Base-by-base conservation (phyloP, 1,140 invertebrate species). In the Diuraphis noxia region DNA sequence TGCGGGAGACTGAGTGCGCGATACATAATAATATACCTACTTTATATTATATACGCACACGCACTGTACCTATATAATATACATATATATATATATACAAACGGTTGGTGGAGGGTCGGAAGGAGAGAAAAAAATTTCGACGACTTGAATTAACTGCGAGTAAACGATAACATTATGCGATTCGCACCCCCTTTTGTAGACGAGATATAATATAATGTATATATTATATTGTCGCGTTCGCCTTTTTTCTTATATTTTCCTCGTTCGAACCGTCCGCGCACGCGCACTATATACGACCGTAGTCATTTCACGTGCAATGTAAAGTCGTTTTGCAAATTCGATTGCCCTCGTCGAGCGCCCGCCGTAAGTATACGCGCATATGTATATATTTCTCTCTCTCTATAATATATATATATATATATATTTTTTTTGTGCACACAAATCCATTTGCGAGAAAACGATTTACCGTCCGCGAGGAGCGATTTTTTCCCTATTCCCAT, bases 101-200 rank as follows among this genome's bases (percentile, higher is more conserved):
- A 38, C 6, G 34, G 19, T 1, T 13, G n/a, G 46, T 9, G 46
- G 40, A 30, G 52, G 87, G 87, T 13, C 10, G 34, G 38, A 19
- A 56, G 30, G 40, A 88, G 2, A 30, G 38, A 40, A 89, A 63
- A 89, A 87, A 49, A 49, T 72, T 56, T 88, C 49, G 25, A 88
- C 46, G 56, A 89, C 56, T 77, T 77, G 87, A 89, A 89, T 89
- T 89, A 89, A 89, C 88, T 89, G 88, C 30, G 56, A 89, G 40
- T 77, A 77, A 89, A 89, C 88, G 88, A 89, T 89, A 89, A 89
- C 88, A 89, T 89, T 89, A 77, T 89, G 30, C 52, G 63, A 30
- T 23, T 17, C 52, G n/a, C 36, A 89, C 63, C n/a, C 87, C n/a
- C 40, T 89, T 89, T 85, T 41, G 30, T 34, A 46, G n/a, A 46